These are phyloP conservation scores for Deilephila elpenor DNA, from an alignment of 2,888 invertebrate genomes.

Conservation along the genomic window DNA sequence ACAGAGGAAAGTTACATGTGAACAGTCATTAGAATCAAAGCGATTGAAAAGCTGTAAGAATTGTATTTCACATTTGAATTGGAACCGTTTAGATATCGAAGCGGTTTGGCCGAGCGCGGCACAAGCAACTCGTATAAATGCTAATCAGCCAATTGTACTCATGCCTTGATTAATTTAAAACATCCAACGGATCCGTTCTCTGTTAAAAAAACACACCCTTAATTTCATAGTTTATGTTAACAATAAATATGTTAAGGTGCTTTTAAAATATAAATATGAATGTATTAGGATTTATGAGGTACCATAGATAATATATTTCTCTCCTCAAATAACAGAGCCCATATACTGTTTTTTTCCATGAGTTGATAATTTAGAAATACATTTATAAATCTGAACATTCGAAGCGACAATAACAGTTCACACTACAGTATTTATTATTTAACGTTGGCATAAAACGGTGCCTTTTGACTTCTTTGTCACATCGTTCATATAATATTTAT, in stretches of 20 bases:
- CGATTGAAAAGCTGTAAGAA: not conserved
- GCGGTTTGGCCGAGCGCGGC: conserved; percentile 58
- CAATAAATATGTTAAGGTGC: not conserved
- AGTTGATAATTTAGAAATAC: not conserved
- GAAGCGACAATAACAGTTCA: conserved; percentile 29
- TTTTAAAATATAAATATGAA: not conserved
- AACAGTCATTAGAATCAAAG: not conserved
- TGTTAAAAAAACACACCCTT: conserved; percentile 44
- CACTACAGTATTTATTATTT: conserved; percentile 53
- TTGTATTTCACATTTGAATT: conserved; percentile 38
- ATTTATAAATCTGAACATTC: conserved; percentile 38
- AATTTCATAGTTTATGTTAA: conserved; percentile 39
- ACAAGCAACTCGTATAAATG: conserved; percentile 71
- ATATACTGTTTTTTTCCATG: not conserved
- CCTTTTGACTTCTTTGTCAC: conserved; percentile 74
- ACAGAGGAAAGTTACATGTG: not conserved
- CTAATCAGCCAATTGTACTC: conserved; percentile 72
- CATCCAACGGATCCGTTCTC: conserved; percentile 52
- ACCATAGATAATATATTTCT: not conserved
- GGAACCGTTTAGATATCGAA: conserved; percentile 60
- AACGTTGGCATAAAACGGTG: conserved; percentile 56
- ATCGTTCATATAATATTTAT: conserved; percentile 78
- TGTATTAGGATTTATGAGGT: not conserved
- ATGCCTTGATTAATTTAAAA: conserved; percentile 72
- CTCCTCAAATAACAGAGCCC: not conserved